A percentile compares a stretch with the other conserved stretches of the same genome.
Conservation (phyloP, 2,888 invertebrate species). For the Adineta ricciae region DNA sequence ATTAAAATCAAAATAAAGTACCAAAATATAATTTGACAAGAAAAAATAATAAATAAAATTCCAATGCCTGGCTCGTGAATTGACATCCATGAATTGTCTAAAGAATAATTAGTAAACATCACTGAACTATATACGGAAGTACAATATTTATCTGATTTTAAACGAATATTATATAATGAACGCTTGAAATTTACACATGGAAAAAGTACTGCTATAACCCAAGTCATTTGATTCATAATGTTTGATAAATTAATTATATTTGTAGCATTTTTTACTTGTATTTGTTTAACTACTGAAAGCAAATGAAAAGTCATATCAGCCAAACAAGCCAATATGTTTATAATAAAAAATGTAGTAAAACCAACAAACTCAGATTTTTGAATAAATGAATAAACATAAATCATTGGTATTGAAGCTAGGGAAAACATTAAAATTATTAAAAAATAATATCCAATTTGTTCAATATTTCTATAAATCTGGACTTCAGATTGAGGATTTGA, state of each 20-base stretch:
- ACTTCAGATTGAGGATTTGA: not conserved
- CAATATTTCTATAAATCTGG: not conserved
- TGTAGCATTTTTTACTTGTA: not conserved
- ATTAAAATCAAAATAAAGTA: not conserved
- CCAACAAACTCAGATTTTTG: not conserved
- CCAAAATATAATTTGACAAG: not conserved
- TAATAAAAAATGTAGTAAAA: not conserved
- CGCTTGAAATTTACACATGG: conserved; percentile 28
- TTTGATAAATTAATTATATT: not conserved
- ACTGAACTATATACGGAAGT: conserved; percentile 19
- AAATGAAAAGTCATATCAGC: not conserved
- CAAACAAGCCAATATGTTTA: not conserved
- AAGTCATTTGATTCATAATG: not conserved
- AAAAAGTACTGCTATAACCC: conserved; percentile 22
- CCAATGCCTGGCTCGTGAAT: not conserved
- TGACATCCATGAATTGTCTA: not conserved
- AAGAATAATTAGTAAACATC: conserved; percentile 16
- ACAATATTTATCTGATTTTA: conserved; percentile 19
- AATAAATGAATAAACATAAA: not conserved
- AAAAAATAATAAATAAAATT: not conserved
- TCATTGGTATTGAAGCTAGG: not conserved
- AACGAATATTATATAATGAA: conserved; percentile 25
- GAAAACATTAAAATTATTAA: not conserved
- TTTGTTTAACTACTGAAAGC: not conserved
- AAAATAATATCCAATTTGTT: not conserved